Base-by-base conservation (phyloP, 2,888 invertebrate genomes). In the Operophtera brumata region DNA sequence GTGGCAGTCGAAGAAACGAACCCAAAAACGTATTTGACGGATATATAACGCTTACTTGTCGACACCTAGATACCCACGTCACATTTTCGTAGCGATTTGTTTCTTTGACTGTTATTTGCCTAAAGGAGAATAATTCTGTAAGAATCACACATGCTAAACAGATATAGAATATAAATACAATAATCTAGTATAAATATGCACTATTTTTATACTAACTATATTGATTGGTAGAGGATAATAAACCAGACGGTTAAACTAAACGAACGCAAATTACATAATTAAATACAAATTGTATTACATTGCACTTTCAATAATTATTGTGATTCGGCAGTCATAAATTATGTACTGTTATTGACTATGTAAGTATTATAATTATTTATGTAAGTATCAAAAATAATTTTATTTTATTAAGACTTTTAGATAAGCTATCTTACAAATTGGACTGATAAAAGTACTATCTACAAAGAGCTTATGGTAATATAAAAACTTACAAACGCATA, bases 331-430 rank as follows among this genome's bases (percentile, higher is more conserved):
- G 77, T 75, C 41, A 34, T 56, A 36, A 30, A 43, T 35, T 44
- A 47, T 76, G 75, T 70, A 67, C 67, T 66, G 72, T 65, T 62
- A 74, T 71, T 71, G 67, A 75, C 64, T 71, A 69, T 71, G 61
- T 70, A 74, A 67, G 66, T 71, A 69, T 71, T 66, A 71, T 71
- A 39, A 47, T 52, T 48, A 48, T 68, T 64, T 75, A 76, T 75
- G 77, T 77, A 79, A 75, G 80, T 84, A 84, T 84, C 83, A 83
- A 84, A 84, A 83, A 83, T 82, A 83, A 81, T 75, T 76, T 70
- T 73, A 75, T 75, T 73, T 62, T 54, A 64, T 67, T 68, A 65
- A 58, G 63, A 65, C 64, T 20, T 56, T 59, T 66, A 73, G 20
- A 47, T 47, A 51, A 46, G 67, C 68, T 77, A 77, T 75, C 56